A percentile compares a stretch with the other conserved stretches of the same genome.
Evolutionary conservation across 2,113 vertebrate genomes (phyloP).

Genomic region (Glaucomys volans): DNA sequence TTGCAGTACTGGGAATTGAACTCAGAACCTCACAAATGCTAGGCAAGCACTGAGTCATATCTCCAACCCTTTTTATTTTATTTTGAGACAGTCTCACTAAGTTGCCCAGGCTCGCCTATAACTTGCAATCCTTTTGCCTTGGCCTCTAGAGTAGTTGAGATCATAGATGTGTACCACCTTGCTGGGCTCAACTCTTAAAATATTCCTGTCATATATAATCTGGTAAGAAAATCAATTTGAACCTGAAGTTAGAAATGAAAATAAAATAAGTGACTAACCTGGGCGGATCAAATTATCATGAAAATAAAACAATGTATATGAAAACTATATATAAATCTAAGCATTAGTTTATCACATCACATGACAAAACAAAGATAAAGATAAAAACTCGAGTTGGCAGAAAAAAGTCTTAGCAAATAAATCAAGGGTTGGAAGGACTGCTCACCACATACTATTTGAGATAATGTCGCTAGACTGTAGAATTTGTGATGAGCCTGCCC

Average conservation of each 20-base stretch:
- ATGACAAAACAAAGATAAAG: not conserved
- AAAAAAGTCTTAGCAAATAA: not conserved
- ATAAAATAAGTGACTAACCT: not conserved
- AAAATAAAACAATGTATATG: not conserved
- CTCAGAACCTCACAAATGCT: too few species aligned
- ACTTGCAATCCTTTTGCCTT: not conserved
- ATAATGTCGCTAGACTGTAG: not conserved
- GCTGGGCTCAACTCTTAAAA: not conserved
- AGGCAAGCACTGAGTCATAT: too few species aligned
- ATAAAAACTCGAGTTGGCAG: not conserved
- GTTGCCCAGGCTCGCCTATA: not conserved
- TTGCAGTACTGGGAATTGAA: too few species aligned
- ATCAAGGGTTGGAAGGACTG: not conserved
- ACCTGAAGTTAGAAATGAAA: not conserved
- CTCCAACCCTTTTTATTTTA: too few species aligned
- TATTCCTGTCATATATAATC: not conserved
- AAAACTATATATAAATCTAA: not conserved
- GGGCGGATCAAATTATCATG: not conserved
- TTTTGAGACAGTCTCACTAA: not conserved
- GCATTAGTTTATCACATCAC: not conserved
- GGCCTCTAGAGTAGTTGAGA: not conserved
- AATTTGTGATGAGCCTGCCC: not conserved
- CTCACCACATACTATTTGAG: not conserved
- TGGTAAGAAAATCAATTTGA: not conserved
- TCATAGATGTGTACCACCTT: not conserved